Evolutionary conservation across 1,140 invertebrate species (phyloP), one percentile per base, ranked within the genome.

Genomic region (Pachypeltis micranthus): DNA sequence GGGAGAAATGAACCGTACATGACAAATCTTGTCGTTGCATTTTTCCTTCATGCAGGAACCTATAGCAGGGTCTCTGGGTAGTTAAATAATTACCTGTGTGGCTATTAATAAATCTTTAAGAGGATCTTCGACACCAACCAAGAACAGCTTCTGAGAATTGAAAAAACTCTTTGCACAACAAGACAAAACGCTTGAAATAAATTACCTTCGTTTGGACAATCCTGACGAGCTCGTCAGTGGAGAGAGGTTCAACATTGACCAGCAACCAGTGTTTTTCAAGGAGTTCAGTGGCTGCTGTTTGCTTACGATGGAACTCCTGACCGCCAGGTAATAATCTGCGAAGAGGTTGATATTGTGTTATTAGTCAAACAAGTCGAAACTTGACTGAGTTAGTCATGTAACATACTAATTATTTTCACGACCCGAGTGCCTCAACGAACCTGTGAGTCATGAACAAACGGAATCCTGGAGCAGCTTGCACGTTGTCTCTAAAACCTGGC

Each of bases 371-470:
- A 58, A 54, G 44, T 55, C 26, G 10, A 10, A 34, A 25, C 10
- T 2, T 62, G 19, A 62, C 21, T 19, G 25, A 55, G 39, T 54
- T 55, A n/a, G 16, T 28, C 31, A 59, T 19, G 54, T 2, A 23
- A 7, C 4, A 23, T 10, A 23, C 7, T 14, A 55, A 10, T 10
- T 55, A n/a, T n/a, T n/a, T n/a, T n/a, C n/a, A n/a, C n/a, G n/a
- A n/a, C n/a, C n/a, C n/a, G n/a, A 39, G 7, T 39, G 34, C 34
- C 7, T 10, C 7, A 39, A 59, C 21, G 16, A 65, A 91, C 86
- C 90, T 81, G 75, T 90, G 85, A 1, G 92, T 96, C 1, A 93
- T 82, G 79, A 97, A 96, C 1, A 98, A 74, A 71, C 95, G 90
- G 76, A 98, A 96, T 10, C 87, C 87, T 54, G 86, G 86, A 61